Base-by-base conservation (phyloP, 1,140 invertebrate genomes). In the Liolophura sinensis region DNA sequence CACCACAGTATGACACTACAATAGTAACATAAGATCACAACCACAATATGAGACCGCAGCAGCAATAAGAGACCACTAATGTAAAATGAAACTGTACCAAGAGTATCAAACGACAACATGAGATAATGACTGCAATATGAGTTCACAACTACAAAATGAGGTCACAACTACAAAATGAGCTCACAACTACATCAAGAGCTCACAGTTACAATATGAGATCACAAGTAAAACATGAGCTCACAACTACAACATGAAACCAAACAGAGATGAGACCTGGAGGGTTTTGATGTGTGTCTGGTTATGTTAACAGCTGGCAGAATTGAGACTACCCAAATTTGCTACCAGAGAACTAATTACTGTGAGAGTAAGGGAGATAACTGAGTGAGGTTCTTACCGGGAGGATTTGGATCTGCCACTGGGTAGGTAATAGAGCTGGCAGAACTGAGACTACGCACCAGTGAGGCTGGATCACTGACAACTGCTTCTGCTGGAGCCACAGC, bases 361-460 rank as follows among this genome's bases (percentile, higher is more conserved):
- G 24, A 54, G 51, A 54, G 24, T n/a, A 20, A 54, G n/a, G 51
- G n/a, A n/a, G n/a, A 40, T 40, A 40, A 40, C 31, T 40, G 9
- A 5, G 31, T 40, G 31, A 40, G 9, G 31, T 40, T 40, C 22
- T 20, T 46, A 71, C 66, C 72, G 54, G 68, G 67, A 24, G 64
- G 58, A 12, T 59, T 62, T 16, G 69, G 62, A 60, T 69, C 68
- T 48, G 64, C 58, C 47, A 68, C 62, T 7, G 60, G 22, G 49
- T 68, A 70, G 16, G 65, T 65, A 27, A 69, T 46, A 59, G 71
- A 72, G 16, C 52, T 72, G 18, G 68, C 60, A 1, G 73, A 74
- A 11, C 67, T 70, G 48, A 70, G 66, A 65, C 73, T 74, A 5
- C 59, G 61, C 20, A 56, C 31, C 5, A 62, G 67, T 5, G 67